phyloP scores from a whole-genome alignment of 2,113 vertebrate species.

The Proterorhinus semilunaris region DNA sequence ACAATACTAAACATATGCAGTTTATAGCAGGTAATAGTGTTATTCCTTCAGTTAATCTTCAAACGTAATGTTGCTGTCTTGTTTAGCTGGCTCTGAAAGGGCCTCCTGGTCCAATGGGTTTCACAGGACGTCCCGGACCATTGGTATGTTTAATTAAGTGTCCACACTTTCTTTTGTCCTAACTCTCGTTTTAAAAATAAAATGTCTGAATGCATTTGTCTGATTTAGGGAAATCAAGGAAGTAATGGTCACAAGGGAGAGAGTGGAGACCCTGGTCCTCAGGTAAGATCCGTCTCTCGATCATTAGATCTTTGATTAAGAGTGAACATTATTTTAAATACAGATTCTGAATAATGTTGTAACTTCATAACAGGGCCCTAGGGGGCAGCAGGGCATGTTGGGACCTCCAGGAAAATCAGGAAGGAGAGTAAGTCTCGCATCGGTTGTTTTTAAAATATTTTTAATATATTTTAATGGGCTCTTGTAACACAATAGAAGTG shows the following conservation, averaged over 20 bases:
- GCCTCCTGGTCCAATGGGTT: conserved; percentile 94
- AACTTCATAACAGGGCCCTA: conserved; percentile 80
- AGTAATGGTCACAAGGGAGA: conserved; percentile 90
- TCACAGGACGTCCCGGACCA: conserved; percentile 94
- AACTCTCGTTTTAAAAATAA: neutral
- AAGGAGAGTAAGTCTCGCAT: conserved; percentile 84
- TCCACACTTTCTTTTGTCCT: neutral
- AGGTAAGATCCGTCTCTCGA: conserved; percentile 75
- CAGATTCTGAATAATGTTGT: neutral
- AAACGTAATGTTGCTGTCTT: conserved; percentile 4
- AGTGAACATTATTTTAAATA: neutral
- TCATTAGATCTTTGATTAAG: neutral
- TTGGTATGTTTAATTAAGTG: conserved; percentile 80
- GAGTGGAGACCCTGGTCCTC: conserved; percentile 90
- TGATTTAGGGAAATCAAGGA: conserved; percentile 86
- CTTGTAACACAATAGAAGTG: neutral
- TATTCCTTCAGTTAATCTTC: neutral
- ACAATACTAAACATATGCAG: neutral
- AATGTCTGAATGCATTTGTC: neutral
- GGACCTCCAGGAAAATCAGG: conserved; percentile 90
- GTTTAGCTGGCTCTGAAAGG: conserved; percentile 94
- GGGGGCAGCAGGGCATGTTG: conserved; percentile 86
- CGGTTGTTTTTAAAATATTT: neutral
- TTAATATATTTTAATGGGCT: neutral
- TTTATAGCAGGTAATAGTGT: neutral